Evolutionary conservation across 2,113 vertebrate genomes (phyloP), one percentile per base, ranked within the genome.

Genomic region (Psittacula cyanocephala): DNA sequence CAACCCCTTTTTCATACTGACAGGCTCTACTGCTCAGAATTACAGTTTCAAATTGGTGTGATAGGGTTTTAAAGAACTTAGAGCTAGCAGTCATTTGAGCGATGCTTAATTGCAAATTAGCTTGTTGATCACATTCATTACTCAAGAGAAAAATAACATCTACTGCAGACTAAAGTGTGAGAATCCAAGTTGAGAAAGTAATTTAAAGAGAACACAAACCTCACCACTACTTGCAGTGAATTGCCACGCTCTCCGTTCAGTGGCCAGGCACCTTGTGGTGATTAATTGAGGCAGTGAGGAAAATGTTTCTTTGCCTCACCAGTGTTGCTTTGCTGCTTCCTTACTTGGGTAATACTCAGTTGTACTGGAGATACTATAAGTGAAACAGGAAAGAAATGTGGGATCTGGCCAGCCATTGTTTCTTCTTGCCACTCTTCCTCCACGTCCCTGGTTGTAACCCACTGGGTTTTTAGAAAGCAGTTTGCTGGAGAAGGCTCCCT

Each of bases 101-200:
- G 29, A 5, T 68, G 49, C 81, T 91, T 93, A 84, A 74, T 75
- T 94, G 70, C 55, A 60, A 55, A 88, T 87, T 86, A 86, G 33
- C 8, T 63, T 79, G 55, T 27, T 75, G 83, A 95, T 81, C 60
- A 79, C 62, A 76, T 89, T 79, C 84, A 79, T 91, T 89, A 68
- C 86, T 78, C 52, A n/a, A 41, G 80, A 84, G 74, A 88, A 81
- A 86, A 91, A 75, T 15, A 29, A 50, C 50, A 29, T 82, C 79
- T 81, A 8, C 68, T 39, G 43, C 35, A 47, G 82, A 50, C 28
- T 53, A 20, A 64, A 90, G 64, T 9, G 3, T 39, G 47, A 50
- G 39, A 47, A 19, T 78, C 53, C 62, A 13, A 72, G 49, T 53
- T 72, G 22, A 39, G 86, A 46, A 88, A 89, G 82, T 69, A 28